phyloP scores from a whole-genome alignment of 2,113 vertebrate species.

The Nesoenas mayeri region DNA sequence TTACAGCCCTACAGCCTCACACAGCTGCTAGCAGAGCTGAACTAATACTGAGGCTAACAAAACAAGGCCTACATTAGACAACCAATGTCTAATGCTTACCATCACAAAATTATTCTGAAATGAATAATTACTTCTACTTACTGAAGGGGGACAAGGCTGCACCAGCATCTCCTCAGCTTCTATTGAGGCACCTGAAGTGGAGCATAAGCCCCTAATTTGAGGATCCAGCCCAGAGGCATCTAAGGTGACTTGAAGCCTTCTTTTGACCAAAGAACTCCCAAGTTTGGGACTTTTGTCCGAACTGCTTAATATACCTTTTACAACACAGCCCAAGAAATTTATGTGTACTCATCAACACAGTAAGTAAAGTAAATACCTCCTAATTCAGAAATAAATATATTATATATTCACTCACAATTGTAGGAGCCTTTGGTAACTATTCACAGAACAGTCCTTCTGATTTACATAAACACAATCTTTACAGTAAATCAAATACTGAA shows the following conservation, averaged over 20 bases:
- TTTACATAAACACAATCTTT: neutral
- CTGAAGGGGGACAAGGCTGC: neutral
- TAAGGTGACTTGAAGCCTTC: neutral
- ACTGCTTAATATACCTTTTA: neutral
- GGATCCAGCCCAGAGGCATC: neutral
- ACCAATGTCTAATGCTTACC: accelerated
- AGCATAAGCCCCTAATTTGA: neutral
- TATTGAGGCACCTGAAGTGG: neutral
- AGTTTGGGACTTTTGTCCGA: neutral
- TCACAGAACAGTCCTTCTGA: neutral
- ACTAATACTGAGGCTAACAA: neutral
- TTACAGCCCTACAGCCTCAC: neutral
- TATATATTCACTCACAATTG: neutral
- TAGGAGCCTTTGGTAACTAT: neutral
- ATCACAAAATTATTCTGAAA: neutral
- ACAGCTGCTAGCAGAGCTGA: neutral
- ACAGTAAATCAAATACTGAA: neutral
- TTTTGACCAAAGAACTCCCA: neutral
- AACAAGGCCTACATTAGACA: neutral
- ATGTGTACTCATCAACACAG: neutral
- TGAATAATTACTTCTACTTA: neutral
- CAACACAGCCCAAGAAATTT: neutral
- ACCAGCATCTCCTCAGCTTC: neutral
- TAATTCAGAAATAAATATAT: neutral
- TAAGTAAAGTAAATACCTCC: neutral